Base-by-base conservation (phyloP, 2,113 vertebrate genomes). In the Stomatorhinus ivindoensis region DNA sequence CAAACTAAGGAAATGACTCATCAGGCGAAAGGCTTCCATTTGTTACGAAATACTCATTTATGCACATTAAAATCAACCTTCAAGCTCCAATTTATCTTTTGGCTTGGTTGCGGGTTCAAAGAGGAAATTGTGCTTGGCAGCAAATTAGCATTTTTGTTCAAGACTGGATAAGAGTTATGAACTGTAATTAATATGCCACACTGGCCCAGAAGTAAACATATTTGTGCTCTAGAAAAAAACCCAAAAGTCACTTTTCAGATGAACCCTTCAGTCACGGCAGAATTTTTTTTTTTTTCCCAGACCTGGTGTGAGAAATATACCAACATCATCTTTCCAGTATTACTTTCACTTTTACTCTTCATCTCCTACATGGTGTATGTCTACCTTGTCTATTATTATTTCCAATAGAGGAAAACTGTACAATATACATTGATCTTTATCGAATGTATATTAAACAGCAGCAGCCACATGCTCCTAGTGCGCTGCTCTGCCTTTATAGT, bases 401-500 rank as follows among this genome's bases (percentile, higher is more conserved):
- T 80, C 73, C 73, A 80, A 4, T 39, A 80, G 73, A 80, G 73
- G 73, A 80, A 80, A 19, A 39, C 61, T 27, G 61, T 42, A 80
- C 73, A 5, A 39, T 6, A 80, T 8, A 80, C 35, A 42, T 42
- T n/a, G 13, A 42, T 80, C 35, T 7, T 76, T 19, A 17, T 10
- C 9, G 6, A 80, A 80, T 42, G 73, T 80, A 80, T 80, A 80
- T 3, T 17, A 39, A 35, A 35, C 5, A 0, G 35, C 35, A 80
- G n/a, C 31, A 19, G 21, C 39, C 82, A 46, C 27, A n/a, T 13
- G 15, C 19, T 84, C 42, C 9, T 27, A 24, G 42, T 13, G 7
- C 39, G 19, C 42, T 15, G 2, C 24, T 24, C 73, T 31, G 17
- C 11, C n/a, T 83, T 48, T 44, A 58, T 87, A 95, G 61, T 11